These are phyloP conservation scores for Adelosebastes latens DNA, from an alignment of 2,797 vertebrate species.

Conservation along the genomic window DNA sequence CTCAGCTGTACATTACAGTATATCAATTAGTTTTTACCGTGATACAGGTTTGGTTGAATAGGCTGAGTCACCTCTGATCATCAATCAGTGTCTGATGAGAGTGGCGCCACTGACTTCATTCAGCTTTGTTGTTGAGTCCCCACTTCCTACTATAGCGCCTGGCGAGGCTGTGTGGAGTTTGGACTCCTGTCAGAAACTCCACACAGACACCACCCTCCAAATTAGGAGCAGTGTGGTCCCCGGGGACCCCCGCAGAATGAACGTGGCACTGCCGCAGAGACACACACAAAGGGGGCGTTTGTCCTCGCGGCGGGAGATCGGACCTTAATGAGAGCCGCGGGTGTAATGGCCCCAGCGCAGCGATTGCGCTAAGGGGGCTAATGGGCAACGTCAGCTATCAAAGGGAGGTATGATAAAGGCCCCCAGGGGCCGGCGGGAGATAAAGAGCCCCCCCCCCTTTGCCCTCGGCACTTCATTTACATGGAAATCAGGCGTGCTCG, in stretches of 20 bases:
- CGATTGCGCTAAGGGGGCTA: constrained; percentile 69
- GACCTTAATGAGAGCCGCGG: constrained; percentile 79
- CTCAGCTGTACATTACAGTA: not conserved
- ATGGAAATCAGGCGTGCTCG: constrained; percentile 83
- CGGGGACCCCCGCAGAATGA: constrained; percentile 67
- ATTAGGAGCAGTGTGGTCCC: constrained; percentile 73
- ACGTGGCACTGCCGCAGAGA: constrained; percentile 65
- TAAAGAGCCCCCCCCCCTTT: constrained; percentile 56
- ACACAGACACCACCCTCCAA: constrained; percentile 75
- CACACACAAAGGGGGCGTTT: constrained; percentile 80
- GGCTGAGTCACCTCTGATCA: constrained; percentile 49
- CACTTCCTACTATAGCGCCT: constrained; percentile 50
- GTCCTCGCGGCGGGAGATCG: constrained; percentile 77
- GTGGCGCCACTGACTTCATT: constrained; percentile 65
- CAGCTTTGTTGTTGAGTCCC: constrained; percentile 55
- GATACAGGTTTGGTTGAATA: constrained; percentile 17
- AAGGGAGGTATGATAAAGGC: constrained; percentile 78
- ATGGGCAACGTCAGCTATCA: constrained; percentile 80
- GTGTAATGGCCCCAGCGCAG: constrained; percentile 70
- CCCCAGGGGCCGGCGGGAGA: constrained; percentile 60
- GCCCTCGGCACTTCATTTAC: constrained; percentile 75
- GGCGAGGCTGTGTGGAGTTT: constrained; percentile 55
- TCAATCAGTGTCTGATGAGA: constrained; percentile 52
- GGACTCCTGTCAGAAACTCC: constrained; percentile 67
- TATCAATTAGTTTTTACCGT: not conserved